These are phyloP conservation scores for Trichechus manatus DNA, from an alignment of 2,113 vertebrate genomes.

Conservation along the genomic window DNA sequence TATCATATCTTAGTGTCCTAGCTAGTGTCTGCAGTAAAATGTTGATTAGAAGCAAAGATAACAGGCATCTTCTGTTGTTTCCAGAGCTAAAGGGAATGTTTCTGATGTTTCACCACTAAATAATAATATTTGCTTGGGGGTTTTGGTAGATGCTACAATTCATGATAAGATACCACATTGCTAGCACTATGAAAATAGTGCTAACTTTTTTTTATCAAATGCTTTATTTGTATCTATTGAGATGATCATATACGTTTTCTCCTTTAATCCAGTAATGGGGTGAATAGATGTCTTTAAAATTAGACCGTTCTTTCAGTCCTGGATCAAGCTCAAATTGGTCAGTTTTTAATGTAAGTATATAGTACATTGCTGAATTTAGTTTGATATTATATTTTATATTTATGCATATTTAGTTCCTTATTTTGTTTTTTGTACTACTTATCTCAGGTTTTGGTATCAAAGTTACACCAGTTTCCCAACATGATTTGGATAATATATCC, in stretches of 20 bases:
- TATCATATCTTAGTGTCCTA: not conserved
- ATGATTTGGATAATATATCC: not conserved
- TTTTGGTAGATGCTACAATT: not conserved
- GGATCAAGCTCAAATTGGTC: not conserved
- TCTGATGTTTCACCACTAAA: not conserved
- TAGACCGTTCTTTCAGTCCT: not conserved
- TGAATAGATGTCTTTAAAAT: conserved; percentile 29
- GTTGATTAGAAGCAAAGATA: not conserved
- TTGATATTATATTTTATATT: not conserved
- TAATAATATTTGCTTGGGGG: not conserved
- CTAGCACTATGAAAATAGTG: not conserved
- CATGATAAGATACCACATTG: not conserved
- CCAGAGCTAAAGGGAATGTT: not conserved
- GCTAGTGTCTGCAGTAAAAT: not conserved
- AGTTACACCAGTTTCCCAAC: not conserved
- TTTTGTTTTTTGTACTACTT: not conserved
- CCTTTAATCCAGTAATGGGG: conserved; percentile 11
- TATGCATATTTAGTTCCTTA: not conserved
- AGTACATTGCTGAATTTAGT: not conserved
- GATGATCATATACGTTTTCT: not conserved
- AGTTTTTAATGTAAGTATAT: not conserved
- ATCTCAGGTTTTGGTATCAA: not conserved
- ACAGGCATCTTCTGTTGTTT: not conserved
- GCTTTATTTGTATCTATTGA: not conserved
- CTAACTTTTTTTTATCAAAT: conserved; percentile 25